Conservation (phyloP, 2,113 vertebrate genomes). For the Anolis sagrei region DNA sequence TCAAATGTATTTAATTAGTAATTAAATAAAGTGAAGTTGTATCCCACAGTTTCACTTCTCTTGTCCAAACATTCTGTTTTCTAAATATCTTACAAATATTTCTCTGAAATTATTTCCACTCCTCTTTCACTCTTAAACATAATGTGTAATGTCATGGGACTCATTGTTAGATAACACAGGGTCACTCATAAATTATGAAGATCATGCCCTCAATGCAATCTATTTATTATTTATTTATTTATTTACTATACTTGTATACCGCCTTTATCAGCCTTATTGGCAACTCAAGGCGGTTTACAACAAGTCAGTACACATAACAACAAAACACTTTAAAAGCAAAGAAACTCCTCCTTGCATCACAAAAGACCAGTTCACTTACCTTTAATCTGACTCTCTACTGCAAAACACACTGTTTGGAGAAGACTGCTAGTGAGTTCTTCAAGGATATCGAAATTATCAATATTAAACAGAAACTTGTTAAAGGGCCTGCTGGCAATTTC, state of each 20-base stretch:
- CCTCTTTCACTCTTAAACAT: not conserved
- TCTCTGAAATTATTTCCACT: not conserved
- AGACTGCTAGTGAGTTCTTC: slow-evolving; percentile 62
- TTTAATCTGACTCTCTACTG: slow-evolving; percentile 69
- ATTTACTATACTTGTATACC: no score
- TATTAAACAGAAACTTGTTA: slow-evolving; percentile 73
- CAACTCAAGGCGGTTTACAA: no score
- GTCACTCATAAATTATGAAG: not conserved
- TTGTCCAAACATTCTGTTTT: not conserved
- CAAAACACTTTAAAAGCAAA: not conserved
- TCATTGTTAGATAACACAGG: not conserved
- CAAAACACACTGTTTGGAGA: slow-evolving; percentile 76
- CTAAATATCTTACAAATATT: not conserved
- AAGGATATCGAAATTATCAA: slow-evolving; percentile 74
- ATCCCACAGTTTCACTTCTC: not conserved
- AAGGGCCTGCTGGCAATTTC: slow-evolving; percentile 79
- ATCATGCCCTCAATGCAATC: not conserved
- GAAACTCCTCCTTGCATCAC: not conserved
- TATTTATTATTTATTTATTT: no score
- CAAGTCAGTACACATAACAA: no score
- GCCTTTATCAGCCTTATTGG: no score
- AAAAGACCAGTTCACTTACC: slow-evolving; percentile 64
- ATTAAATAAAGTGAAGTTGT: not conserved
- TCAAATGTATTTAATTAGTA: no score
- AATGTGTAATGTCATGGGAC: not conserved